Base-by-base conservation (phyloP, 2,888 invertebrate genomes). In the Polia nebulosa region DNA sequence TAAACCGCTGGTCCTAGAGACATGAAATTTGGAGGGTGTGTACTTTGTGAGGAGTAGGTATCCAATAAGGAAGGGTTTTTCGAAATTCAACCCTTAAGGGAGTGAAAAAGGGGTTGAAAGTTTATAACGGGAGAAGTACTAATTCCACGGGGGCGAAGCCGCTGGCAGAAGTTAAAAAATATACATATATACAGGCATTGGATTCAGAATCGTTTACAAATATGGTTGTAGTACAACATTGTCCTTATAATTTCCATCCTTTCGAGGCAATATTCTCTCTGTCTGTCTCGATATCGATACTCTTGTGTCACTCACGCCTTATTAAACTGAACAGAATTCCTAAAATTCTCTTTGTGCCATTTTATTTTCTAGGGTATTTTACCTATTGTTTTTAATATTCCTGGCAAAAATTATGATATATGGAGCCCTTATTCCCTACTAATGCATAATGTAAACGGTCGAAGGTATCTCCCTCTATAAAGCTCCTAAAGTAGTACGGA, bases 401-500 rank as follows among this genome's bases (percentile, higher is more conserved):
- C 6, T n/a, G 8, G 7, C 53, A 53, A 70, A 71, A 63, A 55
- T 47, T 34, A 22, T 22, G 27, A 53, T 36, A 52, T 20, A 29
- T 36, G 2, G 36, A 29, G 20, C 11, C 11, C 44, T 17, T 32
- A 53, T 58, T 47, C 20, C 6, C 15, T 9, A 51, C 45, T 55
- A 65, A 58, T 61, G 58, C 29, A 61, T 65, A 62, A 66, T 59
- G 32, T 51, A 80, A 61, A 27, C 41, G 58, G n/a, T 34, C 49
- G n/a, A 63, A 75, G 52, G 47, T 32, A 60, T 39, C 34, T 68
- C 45, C 41, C 36, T 61, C 52, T 27, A n/a, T n/a, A n/a, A 56
- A 41, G 55, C 45, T 32, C 29, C 36, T 45, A 56, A 65, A 65
- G 49, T 53, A 64, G 53, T 64, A 59, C 47, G n/a, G 62, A 79